Evolutionary conservation across 30 jellyfish, hydroid and myxozoan genomes (phyloP), one percentile per base, ranked within the genome.

Genomic region (Hydra vulgaris): DNA sequence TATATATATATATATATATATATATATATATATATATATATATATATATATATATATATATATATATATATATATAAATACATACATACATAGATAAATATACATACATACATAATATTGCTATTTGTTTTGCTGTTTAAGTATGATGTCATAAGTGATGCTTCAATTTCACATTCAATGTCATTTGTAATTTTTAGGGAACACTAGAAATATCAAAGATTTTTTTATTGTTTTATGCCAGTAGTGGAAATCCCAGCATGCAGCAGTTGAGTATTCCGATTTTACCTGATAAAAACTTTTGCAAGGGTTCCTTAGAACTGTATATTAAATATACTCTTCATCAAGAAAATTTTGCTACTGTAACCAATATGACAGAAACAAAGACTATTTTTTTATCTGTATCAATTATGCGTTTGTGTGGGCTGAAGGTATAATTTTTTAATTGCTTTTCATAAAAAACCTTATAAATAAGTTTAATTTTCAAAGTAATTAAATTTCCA

Each of bases 151-250:
- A n/a, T n/a, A n/a, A n/a, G n/a, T n/a, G n/a, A n/a, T n/a, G n/a
- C n/a, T n/a, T n/a, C n/a, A n/a, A n/a, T n/a, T n/a, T n/a, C n/a
- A n/a, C n/a, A n/a, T n/a, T n/a, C n/a, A n/a, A 26, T 66, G 7
- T 52, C 79, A 1, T 72, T 71, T 40, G 12, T 40, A 12, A 40
- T 3, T 40, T 40, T 40, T 3, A 40, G 61, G 61, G 8, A 40
- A 3, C 61, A 40, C 61, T 40, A 40, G 61, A 12, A 25, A n/a
- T 82, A 27, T 89, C 92, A 26, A 89, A 89, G 79, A 66, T 89
- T 12, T 82, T 82, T 71, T 95, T 95, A n/a, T 23, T 89, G 97
- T 69, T 85, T 23, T 72, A 95, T 1, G 71, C 84, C 88, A 54
- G 71, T 78, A 72, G 67, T 56, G 76, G 73, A 18, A 87, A 78